Evolutionary conservation across 1,140 invertebrate genomes (phyloP).

Genomic region (Drosophila ironensis): DNA sequence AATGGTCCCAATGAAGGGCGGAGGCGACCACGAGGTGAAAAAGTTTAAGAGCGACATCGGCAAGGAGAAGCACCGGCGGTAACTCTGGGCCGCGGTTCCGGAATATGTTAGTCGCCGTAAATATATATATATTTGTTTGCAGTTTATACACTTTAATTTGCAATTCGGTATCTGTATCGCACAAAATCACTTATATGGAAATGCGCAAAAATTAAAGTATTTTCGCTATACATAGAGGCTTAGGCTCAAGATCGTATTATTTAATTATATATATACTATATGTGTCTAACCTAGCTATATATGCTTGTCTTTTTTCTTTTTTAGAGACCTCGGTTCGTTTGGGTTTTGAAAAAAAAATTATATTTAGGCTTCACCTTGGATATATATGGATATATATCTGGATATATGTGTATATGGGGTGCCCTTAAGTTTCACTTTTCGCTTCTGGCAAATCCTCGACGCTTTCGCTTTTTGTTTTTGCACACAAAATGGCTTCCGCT

Average conservation of each 20-base stretch:
- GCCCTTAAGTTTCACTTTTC: conserved; percentile 41
- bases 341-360: conserved; percentile 9
- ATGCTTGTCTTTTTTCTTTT: conserved; percentile 34
- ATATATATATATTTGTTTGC: no score
- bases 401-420: neutral
- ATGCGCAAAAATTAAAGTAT: conserved; percentile 42
- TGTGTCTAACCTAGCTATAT: neutral
- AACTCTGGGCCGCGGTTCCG: neutral
- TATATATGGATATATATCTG: conserved; percentile 1
- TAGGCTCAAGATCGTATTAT: conserved; percentile 6
- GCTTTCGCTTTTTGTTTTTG: neutral
- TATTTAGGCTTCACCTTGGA: neutral
- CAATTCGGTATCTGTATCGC: conserved; percentile 50
- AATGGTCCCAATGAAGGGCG: neutral
- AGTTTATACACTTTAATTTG: conserved; percentile 63
- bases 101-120: no score
- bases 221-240: conserved; percentile 24
- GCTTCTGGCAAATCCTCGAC: conserved; percentile 35
- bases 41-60: neutral
- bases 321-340: conserved; percentile 8
- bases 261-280: conserved; percentile 5
- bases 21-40: neutral
- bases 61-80: neutral
- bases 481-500: conserved; percentile 57
- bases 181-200: conserved; percentile 41